Evolutionary conservation across 2,888 invertebrate genomes (phyloP), one percentile per base, ranked within the genome.

Genomic region (Coelinius sp.): DNA sequence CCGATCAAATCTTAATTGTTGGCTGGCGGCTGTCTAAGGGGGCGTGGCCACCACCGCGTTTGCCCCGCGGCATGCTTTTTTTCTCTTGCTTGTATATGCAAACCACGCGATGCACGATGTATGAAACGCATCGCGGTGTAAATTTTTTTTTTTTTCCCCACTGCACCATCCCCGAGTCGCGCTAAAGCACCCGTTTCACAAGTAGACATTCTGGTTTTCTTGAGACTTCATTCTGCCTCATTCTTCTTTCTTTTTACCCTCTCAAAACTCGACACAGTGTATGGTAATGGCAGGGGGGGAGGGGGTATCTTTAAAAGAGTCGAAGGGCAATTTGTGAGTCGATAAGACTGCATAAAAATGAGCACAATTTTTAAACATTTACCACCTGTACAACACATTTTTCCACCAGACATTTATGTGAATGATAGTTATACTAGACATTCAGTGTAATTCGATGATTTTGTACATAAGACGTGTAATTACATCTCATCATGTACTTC

Each of bases 1-100:
- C 85, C 86, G 87, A 88, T 88, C 87, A 88, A 88, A 87, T 88
- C 87, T 88, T 87, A 88, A 88, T 88, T 88, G 87, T 86, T 85
- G 84, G 86, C 87, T 88, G 86, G 86, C 87, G 87, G 87, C 87
- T 86, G 87, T 87, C 86, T 86, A 85, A 82, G 85, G 85, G 82
- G 87, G 87, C 87, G 87, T 85, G 86, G 86, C 81, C 81, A 64
- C 59, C 56, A 83, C 81, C 79, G 81, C 63, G 14, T 63, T 25
- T 38, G 63, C 41, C 63, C 41, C 41, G 63, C 63, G 38, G 44
- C 17, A 17, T 41, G 41, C 24, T 41, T 63, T 41, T 44, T 22
- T n/a, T 69, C 63, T 82, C 84, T 85, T 85, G 81, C 83, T 83
- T 83, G 85, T 82, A 82, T 63, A 82, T 63, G 38, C 63, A 24